Evolutionary conservation across 2,113 vertebrate species (phyloP).

Genomic region (Thalassoma bifasciatum): DNA sequence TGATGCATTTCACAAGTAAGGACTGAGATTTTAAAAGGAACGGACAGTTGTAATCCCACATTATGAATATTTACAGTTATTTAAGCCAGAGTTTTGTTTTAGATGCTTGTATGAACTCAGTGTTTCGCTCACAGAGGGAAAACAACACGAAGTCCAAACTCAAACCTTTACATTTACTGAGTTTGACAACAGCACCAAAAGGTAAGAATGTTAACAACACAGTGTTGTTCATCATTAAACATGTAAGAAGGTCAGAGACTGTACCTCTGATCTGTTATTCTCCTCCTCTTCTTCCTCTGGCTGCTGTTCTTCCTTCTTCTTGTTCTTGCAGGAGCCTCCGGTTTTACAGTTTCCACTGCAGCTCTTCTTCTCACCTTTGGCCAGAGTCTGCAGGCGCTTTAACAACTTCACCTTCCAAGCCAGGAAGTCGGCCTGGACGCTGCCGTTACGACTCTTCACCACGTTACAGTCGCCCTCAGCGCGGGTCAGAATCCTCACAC

Average conservation of each 20-base stretch:
- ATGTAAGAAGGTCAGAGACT: background rate
- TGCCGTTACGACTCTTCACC: conserved; percentile 88
- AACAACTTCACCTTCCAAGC: conserved; percentile 89
- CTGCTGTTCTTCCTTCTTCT: conserved; percentile 41
- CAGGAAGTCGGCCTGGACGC: conserved; percentile 89
- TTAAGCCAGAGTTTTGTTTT: too few relatives aligned
- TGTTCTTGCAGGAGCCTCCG: conserved; percentile 81
- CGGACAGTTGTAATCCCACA: too few relatives aligned
- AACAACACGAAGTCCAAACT: too few relatives aligned
- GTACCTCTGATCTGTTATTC: conserved; percentile 75
- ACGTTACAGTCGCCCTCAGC: conserved; percentile 88
- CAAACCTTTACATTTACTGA: too few relatives aligned
- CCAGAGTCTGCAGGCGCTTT: conserved; percentile 79
- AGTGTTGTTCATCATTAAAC: too few relatives aligned
- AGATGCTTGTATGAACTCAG: too few relatives aligned
- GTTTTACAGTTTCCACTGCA: conserved; percentile 86
- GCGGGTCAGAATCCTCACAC: conserved; percentile 84
- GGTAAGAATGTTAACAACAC: too few relatives aligned
- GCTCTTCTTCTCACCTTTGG: conserved; percentile 80
- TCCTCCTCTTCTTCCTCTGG: conserved; percentile 17
- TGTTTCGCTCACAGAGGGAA: too few relatives aligned
- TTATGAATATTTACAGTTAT: too few relatives aligned
- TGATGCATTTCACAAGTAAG: too few relatives aligned
- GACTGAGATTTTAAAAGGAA: too few relatives aligned
- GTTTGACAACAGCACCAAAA: too few relatives aligned